phyloP scores from a whole-genome alignment of 2,113 vertebrate genomes.

The Cochlearius cochlearius region DNA sequence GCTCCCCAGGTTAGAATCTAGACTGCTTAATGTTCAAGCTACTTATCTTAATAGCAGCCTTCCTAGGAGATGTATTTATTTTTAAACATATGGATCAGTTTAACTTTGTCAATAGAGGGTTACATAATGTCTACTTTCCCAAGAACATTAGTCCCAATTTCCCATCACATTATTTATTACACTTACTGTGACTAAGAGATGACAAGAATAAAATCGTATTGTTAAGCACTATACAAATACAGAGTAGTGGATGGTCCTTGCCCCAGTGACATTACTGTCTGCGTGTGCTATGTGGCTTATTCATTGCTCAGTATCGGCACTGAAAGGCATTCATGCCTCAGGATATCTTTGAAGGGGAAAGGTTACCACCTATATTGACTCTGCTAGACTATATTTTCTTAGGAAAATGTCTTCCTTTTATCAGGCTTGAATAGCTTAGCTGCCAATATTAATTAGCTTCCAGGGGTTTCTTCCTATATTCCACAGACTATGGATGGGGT shows the following conservation, averaged over 20 bases:
- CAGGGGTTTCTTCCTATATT: background rate
- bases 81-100: background rate
- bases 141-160: background rate
- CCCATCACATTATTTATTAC: background rate
- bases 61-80: background rate
- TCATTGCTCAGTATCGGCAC: background rate
- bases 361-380: background rate
- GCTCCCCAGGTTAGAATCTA: background rate
- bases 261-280: background rate
- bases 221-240: background rate
- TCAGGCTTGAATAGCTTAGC: background rate
- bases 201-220: background rate
- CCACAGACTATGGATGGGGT: background rate
- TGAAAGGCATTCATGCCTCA: background rate
- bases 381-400: background rate
- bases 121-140: background rate
- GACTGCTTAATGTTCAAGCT: background rate
- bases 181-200: background rate
- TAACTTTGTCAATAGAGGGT: background rate
- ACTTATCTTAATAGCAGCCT: background rate
- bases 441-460: background rate
- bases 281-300: background rate
- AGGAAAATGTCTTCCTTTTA: background rate
- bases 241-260: background rate
- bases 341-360: background rate